Conservation (phyloP, 2,888 invertebrate genomes). For the Cheilosia variabilis region DNA sequence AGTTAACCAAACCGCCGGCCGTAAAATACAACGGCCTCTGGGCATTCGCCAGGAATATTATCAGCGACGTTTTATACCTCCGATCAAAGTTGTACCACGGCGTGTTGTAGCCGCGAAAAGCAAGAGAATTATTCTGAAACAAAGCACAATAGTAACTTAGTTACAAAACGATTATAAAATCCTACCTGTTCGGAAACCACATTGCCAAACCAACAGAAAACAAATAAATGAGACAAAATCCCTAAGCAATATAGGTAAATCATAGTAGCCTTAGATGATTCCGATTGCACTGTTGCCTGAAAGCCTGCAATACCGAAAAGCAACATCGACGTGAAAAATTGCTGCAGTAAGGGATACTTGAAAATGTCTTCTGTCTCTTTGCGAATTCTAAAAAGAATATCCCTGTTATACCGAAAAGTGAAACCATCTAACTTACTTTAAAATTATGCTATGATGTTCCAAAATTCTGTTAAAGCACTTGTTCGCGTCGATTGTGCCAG, state of each 20-base stretch:
- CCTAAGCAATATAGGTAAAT: constrained; percentile 79
- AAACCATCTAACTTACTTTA: constrained; percentile 70
- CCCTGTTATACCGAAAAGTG: neutral
- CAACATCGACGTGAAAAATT: constrained; percentile 78
- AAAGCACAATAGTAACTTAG: neutral
- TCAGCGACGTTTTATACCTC: constrained; percentile 76
- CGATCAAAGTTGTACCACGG: constrained; percentile 78
- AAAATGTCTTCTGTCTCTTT: constrained; percentile 77
- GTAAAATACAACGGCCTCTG: constrained; percentile 78
- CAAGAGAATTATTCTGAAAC: constrained; percentile 78
- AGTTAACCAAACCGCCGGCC: constrained; percentile 78
- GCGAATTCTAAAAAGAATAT: constrained; percentile 76
- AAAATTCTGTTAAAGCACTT: constrained; percentile 76
- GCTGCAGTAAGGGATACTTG: constrained; percentile 77
- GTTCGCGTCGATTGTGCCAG: constrained; percentile 51
- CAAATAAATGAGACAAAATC: constrained; percentile 78
- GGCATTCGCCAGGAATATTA: constrained; percentile 77
- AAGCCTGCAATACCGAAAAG: constrained; percentile 79
- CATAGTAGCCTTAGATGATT: constrained; percentile 75
- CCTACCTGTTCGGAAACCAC: constrained; percentile 78
- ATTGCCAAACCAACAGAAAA: constrained; percentile 80
- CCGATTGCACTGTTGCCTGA: constrained; percentile 77
- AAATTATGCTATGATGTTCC: constrained; percentile 77
- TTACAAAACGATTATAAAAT: neutral
- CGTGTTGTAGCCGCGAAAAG: constrained; percentile 77